Evolutionary conservation across 2,888 invertebrate species (phyloP).

Genomic region (Hemithea aestivaria): DNA sequence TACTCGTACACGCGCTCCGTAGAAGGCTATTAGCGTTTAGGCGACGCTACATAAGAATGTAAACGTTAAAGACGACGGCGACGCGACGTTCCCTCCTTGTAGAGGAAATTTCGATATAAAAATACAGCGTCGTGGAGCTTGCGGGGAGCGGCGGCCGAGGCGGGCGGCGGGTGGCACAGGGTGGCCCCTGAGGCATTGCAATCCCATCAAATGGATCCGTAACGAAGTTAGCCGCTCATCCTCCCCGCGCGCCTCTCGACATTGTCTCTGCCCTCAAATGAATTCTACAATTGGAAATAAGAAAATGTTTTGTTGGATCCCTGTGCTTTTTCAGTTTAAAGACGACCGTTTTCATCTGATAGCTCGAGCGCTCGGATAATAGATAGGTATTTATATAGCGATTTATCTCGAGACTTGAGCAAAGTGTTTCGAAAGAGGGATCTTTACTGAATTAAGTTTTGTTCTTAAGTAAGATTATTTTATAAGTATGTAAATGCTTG

Average conservation of each 20-base stretch:
- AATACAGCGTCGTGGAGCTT: conserved; percentile 65
- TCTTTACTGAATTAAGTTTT: conserved; percentile 45
- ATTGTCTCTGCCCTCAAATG: conserved; percentile 80
- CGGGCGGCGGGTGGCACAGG: conserved; percentile 39
- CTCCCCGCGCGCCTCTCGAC: conserved; percentile 77
- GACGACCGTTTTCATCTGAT: conserved; percentile 68
- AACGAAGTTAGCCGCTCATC: conserved; percentile 85
- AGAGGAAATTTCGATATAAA: conserved; percentile 79
- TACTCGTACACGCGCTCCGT: conserved; percentile 52
- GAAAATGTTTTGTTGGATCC: conserved; percentile 78
- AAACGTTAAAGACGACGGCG: conserved; percentile 76
- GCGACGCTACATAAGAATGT: conserved; percentile 78
- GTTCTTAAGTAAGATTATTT: conserved; percentile 18
- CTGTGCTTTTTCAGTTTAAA: conserved; percentile 76
- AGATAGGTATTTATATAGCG: conserved; percentile 39
- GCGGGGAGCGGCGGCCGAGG: conserved; percentile 34
- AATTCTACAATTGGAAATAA: conserved; percentile 80
- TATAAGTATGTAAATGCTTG: conserved; percentile 13
- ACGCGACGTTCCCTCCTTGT: conserved; percentile 64
- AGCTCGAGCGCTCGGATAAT: conserved; percentile 49
- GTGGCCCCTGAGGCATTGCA: conserved; percentile 79
- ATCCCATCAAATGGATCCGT: conserved; percentile 90
- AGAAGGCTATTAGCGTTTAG: conserved; percentile 75
- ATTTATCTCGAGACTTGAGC: conserved; percentile 30
- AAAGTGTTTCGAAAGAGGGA: conserved; percentile 46